These are phyloP conservation scores for Collichthys lucidus DNA, from an alignment of 2,113 vertebrate genomes.

Conservation along the genomic window DNA sequence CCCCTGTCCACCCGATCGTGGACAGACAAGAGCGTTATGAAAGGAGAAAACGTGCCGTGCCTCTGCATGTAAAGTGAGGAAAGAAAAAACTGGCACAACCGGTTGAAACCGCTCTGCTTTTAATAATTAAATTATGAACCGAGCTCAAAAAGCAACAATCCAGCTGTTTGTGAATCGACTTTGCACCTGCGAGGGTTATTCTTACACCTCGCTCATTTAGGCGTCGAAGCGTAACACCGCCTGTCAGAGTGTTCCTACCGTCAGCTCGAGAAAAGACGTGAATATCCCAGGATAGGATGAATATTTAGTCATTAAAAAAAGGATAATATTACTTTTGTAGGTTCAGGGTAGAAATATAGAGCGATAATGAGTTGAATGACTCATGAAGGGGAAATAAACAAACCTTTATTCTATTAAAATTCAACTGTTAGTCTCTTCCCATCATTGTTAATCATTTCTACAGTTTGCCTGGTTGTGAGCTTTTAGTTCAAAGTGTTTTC, in stretches of 20 bases:
- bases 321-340: too few species aligned
- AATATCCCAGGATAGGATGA: neutral
- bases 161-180: constrained; percentile 3
- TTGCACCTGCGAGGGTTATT: constrained; percentile 26
- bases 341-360: too few species aligned
- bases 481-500: too few species aligned
- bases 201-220: constrained; percentile 16
- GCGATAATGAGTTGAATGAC: too few species aligned
- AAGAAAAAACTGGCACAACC: constrained; percentile 61
- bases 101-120: constrained; percentile 79
- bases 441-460: too few species aligned
- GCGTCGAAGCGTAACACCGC: neutral
- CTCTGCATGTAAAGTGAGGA: constrained; percentile 48
- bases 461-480: too few species aligned
- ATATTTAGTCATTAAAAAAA: too few species aligned
- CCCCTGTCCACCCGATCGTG: neutral
- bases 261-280: neutral
- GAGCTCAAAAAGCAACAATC: constrained; percentile 33
- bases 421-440: too few species aligned
- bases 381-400: too few species aligned
- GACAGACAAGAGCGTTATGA: neutral
- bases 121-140: constrained; percentile 76
- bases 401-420: too few species aligned
- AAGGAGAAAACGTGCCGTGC: constrained; percentile 29
- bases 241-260: neutral